Evolutionary conservation across 2,888 invertebrate species (phyloP).

Genomic region (Yponomeuta malinellus): DNA sequence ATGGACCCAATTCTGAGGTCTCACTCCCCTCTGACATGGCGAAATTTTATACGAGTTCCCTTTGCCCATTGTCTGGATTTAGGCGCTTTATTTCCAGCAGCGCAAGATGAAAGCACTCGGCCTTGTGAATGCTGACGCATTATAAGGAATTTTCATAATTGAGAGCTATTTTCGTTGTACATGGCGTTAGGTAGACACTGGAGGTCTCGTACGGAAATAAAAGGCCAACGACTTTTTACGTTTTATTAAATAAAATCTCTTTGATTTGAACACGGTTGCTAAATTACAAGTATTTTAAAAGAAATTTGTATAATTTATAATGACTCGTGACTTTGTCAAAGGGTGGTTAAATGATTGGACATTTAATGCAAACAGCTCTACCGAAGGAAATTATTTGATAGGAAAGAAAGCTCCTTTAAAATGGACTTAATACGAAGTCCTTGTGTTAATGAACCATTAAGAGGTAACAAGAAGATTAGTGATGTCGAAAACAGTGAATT

Average conservation of each 20-base stretch:
- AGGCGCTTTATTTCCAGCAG: slow-evolving; percentile 45
- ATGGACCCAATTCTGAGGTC: slow-evolving; percentile 42
- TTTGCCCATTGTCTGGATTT: slow-evolving; percentile 51
- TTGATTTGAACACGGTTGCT: slow-evolving; percentile 76
- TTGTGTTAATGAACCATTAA: slow-evolving; percentile 9
- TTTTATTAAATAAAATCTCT: slow-evolving; percentile 74
- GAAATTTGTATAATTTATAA: slow-evolving; percentile 41
- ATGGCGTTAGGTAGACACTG: not conserved
- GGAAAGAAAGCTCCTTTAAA: not conserved
- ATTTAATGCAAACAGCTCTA: not conserved
- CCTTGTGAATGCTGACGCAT: slow-evolving; percentile 18
- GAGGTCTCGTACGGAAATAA: slow-evolving; percentile 20
- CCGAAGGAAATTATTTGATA: not conserved
- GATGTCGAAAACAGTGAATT: not conserved
- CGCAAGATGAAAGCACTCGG: slow-evolving; percentile 40
- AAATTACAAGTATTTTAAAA: slow-evolving; percentile 70
- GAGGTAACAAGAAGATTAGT: slow-evolving; percentile 2
- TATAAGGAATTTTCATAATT: slow-evolving; percentile 35
- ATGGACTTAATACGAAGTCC: not conserved
- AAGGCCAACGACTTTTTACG: slow-evolving; percentile 36
- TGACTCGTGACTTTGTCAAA: slow-evolving; percentile 52
- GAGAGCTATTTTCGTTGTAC: slow-evolving; percentile 24
- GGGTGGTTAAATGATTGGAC: not conserved
- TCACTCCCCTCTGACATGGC: slow-evolving; percentile 30
- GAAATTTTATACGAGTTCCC: slow-evolving; percentile 69